Conservation (phyloP, 2,113 vertebrate species). For the Colaptes auratus region DNA sequence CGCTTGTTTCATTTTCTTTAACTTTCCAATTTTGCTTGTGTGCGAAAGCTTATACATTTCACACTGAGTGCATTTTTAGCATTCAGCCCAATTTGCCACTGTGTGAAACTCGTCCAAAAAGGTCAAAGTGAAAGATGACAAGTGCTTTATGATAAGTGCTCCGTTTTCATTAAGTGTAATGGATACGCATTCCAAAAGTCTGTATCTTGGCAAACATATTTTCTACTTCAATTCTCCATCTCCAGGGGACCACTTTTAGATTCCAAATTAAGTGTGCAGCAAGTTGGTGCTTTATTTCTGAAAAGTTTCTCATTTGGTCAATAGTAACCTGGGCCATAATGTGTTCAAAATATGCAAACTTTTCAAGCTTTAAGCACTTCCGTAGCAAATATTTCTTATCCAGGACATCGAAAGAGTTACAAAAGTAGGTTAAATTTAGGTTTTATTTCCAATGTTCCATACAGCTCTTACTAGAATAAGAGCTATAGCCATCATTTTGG, state of each 20-base stretch:
- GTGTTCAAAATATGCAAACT: not conserved
- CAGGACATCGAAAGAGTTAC: not conserved
- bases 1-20: not conserved
- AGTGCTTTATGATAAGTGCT: not conserved
- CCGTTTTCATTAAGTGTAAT: slow-evolving; percentile 35
- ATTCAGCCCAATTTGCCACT: not conserved
- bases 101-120: slow-evolving; percentile 1
- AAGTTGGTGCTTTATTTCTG: slow-evolving; percentile 1
- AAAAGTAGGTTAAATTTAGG: not conserved
- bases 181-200: not conserved
- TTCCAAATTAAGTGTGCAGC: slow-evolving; percentile 2
- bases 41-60: not conserved
- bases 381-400: not conserved
- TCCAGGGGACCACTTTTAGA: not conserved
- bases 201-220: not conserved
- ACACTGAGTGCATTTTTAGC: not conserved
- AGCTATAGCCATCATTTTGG: slow-evolving; percentile 73
- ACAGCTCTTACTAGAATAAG: slow-evolving; percentile 23
- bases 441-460: slow-evolving; percentile 1
- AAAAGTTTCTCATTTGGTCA: slow-evolving; percentile 2
- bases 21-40: not conserved
- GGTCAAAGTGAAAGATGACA: slow-evolving; percentile 15
- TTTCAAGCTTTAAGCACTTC: not conserved
- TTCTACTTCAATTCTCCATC: not conserved
- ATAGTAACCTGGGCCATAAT: not conserved